Evolutionary conservation across 1,140 invertebrate genomes (phyloP).

Genomic region (Drosophila athabasca): DNA sequence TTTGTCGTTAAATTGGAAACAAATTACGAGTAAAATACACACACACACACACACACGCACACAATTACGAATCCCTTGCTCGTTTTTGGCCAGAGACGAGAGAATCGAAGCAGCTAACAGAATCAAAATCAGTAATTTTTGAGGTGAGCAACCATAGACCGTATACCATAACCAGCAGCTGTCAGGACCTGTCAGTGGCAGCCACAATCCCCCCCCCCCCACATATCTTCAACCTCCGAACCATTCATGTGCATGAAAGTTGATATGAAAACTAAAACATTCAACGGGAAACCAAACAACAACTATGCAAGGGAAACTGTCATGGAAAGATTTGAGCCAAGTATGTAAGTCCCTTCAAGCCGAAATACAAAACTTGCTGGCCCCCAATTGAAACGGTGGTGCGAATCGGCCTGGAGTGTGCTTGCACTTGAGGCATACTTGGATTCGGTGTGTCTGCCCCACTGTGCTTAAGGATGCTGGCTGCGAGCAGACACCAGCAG

Average conservation of each 20-base stretch:
- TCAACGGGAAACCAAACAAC: conserved; percentile 76
- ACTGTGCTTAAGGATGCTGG: conserved; percentile 36
- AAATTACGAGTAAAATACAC: conserved; percentile 54
- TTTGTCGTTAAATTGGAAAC: conserved; percentile 31
- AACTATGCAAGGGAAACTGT: conserved; percentile 72
- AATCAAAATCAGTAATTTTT: conserved; percentile 43
- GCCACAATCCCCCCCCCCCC: conserved; percentile 35
- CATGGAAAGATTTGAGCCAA: conserved; percentile 73
- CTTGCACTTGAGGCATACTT: conserved; percentile 11
- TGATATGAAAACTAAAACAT: conserved; percentile 79
- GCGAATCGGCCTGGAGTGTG: background rate
- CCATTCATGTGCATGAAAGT: conserved; percentile 71
- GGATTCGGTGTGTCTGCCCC: background rate
- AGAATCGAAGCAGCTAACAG: conserved; percentile 14
- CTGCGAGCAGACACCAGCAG: conserved; percentile 22
- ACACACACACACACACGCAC: background rate
- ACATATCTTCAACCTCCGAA: conserved; percentile 5
- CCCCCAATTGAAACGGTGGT: conserved; percentile 54
- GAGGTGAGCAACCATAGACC: conserved; percentile 45
- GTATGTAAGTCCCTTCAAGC: conserved; percentile 69
- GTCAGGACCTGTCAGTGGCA: conserved; percentile 51
- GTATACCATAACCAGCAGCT: conserved; percentile 36
- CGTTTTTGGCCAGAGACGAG: background rate
- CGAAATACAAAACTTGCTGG: conserved; percentile 60
- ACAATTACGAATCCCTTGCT: conserved; percentile 3